phyloP scores from a whole-genome alignment of 2,888 invertebrate genomes.

The Zelleria hepariella region DNA sequence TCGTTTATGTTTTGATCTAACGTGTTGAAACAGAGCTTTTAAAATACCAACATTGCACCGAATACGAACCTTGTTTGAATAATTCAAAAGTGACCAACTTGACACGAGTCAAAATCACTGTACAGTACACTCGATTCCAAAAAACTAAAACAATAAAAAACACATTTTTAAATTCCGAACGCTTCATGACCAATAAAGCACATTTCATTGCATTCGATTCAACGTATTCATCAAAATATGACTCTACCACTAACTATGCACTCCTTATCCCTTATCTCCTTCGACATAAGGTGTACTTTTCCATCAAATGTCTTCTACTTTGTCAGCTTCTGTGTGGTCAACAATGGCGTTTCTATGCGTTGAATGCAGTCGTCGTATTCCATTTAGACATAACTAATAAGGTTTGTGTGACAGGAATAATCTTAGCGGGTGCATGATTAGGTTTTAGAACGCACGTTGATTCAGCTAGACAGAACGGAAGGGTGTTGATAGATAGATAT shows the following conservation, averaged over 20 bases:
- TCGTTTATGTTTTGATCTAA: not conserved
- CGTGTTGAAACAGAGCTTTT: not conserved
- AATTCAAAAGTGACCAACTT: not conserved
- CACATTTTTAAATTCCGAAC: slow-evolving; percentile 23
- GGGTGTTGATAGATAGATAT: too few relatives aligned
- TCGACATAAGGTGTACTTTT: not conserved
- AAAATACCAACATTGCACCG: not conserved
- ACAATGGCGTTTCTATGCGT: not conserved
- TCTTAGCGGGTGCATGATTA: not conserved
- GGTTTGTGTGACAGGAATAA: not conserved
- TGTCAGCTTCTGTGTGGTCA: slow-evolving; percentile 3
- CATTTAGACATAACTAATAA: slow-evolving; percentile 4
- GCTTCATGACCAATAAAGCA: slow-evolving; percentile 40
- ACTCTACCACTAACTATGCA: not conserved
- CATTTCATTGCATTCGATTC: slow-evolving; percentile 40
- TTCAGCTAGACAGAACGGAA: too few relatives aligned
- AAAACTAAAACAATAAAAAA: not conserved
- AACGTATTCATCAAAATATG: not conserved
- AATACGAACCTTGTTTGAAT: not conserved
- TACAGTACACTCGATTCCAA: not conserved
- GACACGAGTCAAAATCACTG: not conserved
- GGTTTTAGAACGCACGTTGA: not conserved
- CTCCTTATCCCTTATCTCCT: not conserved
- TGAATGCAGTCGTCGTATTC: not conserved
- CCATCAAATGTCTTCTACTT: not conserved